Evolutionary conservation across 2,888 invertebrate species (phyloP).

Genomic region (Marronus borbonicus): DNA sequence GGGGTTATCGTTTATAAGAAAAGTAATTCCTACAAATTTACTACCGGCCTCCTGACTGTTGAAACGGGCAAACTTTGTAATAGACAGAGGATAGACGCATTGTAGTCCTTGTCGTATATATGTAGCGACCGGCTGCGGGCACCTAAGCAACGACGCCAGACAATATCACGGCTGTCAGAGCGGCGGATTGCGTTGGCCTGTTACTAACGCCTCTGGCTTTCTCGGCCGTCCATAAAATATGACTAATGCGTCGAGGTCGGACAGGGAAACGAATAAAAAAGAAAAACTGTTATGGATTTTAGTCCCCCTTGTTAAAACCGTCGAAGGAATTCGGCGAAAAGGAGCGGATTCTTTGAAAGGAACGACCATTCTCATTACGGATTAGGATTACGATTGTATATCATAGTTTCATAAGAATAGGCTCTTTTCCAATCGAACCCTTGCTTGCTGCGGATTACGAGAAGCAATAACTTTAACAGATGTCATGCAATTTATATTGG

Average conservation of each 20-base stretch:
- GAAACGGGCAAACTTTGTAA: conserved; percentile 35
- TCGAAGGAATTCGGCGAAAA: conserved; percentile 1
- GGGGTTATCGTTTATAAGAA: neutral
- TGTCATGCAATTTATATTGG: conserved; percentile 27
- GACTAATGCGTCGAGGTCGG: conserved; percentile 41
- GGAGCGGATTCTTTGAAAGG: neutral
- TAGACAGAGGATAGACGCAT: conserved; percentile 19
- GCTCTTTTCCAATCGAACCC: neutral
- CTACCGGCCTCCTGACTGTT: conserved; percentile 5
- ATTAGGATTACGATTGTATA: conserved; percentile 28
- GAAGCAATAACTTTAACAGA: conserved; percentile 26
- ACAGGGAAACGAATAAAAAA: conserved; percentile 32
- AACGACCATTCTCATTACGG: conserved; percentile 12
- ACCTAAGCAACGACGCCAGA: conserved; percentile 15
- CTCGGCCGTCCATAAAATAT: conserved; percentile 36
- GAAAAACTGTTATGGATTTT: conserved; percentile 45
- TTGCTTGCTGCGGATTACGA: conserved; percentile 2
- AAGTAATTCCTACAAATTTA: conserved; percentile 36
- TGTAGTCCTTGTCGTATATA: conserved; percentile 1
- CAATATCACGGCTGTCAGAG: conserved; percentile 40
- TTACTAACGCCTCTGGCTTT: neutral
- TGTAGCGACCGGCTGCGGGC: neutral
- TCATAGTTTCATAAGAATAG: conserved; percentile 17
- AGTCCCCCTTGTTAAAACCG: conserved; percentile 36
- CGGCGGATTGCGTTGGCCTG: conserved; percentile 11